Conservation (phyloP, 92 coral and sea anemone genomes). For the Palythoa heliodiscus region DNA sequence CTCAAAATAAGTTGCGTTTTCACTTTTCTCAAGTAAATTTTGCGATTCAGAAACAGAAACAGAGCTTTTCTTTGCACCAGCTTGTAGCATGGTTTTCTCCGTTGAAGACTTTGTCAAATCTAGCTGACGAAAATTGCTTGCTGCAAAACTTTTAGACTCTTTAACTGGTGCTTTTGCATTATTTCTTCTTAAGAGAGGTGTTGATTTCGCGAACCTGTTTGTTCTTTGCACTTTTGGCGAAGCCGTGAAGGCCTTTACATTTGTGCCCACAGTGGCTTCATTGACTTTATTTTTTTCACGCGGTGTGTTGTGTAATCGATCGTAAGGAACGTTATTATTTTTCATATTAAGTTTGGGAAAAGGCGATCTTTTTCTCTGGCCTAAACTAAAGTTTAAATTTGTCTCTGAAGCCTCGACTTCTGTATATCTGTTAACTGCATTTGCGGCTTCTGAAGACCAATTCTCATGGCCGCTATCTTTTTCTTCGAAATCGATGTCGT, state of each 20-base stretch:
- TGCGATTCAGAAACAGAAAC: not conserved
- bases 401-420: not conserved
- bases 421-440: not conserved
- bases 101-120: not conserved
- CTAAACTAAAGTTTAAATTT: not conserved
- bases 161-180: not conserved
- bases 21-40: not conserved
- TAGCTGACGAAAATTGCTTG: not conserved
- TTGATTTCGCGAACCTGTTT: not conserved
- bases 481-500: not conserved
- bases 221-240: not conserved
- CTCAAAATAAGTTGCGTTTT: not conserved
- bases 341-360: conserved; percentile 1
- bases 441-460: not conserved
- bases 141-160: conserved; percentile 7
- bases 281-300: not conserved
- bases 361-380: not conserved
- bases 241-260: not conserved
- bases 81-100: not conserved
- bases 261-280: not conserved
- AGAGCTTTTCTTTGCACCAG: not conserved
- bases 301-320: not conserved
- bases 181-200: not conserved
- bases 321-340: not conserved
- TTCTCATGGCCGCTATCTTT: no score